Conservation (phyloP, 1,140 invertebrate species). For the Neodiprion pinetum region DNA sequence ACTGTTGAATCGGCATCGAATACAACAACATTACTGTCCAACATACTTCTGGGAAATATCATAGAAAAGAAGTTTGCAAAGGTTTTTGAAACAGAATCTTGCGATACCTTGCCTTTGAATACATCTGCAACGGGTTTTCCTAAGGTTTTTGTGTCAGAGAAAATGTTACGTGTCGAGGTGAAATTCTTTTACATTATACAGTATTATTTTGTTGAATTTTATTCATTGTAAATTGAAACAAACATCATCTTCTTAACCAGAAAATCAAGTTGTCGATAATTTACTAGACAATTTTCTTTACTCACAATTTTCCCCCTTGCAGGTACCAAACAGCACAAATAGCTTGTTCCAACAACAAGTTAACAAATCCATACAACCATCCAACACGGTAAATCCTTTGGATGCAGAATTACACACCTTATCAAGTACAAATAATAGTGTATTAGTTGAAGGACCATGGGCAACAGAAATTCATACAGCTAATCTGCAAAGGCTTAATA, state of each 20-base stretch:
- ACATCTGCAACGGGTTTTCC: conserved; percentile 43
- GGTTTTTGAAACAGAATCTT: conserved; percentile 33
- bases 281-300: conserved; percentile 15
- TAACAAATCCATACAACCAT: conserved; percentile 12
- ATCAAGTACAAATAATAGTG: conserved; percentile 17
- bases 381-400: not conserved
- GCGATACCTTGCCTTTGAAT: not conserved
- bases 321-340: conserved; percentile 25
- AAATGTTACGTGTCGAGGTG: conserved; percentile 13
- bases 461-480: conserved; percentile 72
- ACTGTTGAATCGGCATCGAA: conserved; percentile 57
- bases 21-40: conserved; percentile 57
- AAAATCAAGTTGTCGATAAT: conserved; percentile 1
- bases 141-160: conserved; percentile 37
- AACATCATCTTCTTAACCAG: not conserved
- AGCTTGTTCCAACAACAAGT: conserved; percentile 46
- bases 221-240: conserved; percentile 9
- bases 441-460: conserved; percentile 34
- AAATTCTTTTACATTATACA: not conserved
- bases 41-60: conserved; percentile 66
- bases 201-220: conserved; percentile 18
- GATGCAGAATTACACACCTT: not conserved
- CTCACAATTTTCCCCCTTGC: conserved; percentile 18
- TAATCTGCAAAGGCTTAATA: conserved; percentile 72
- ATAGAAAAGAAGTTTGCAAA: conserved; percentile 64